Evolutionary conservation across 2,113 vertebrate species (phyloP), one percentile per base, ranked within the genome.

Genomic region (Vireo altiloquus): DNA sequence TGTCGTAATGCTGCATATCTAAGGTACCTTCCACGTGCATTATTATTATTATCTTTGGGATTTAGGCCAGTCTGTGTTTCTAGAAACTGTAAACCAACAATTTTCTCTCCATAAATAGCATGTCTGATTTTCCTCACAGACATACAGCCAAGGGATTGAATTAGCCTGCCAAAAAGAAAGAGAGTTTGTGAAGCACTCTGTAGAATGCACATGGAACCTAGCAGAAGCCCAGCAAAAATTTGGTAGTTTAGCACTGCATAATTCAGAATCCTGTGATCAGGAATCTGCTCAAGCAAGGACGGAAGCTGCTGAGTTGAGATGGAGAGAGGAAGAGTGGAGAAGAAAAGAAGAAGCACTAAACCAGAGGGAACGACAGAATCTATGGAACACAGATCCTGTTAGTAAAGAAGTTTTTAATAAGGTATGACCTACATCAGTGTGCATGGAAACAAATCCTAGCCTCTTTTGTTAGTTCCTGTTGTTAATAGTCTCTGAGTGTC

Each of bases 161-260:
- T 97, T 99, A 24, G 98, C 99, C 80, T 99, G 98, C 96, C 98
- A 99, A 96, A 98, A 98, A 92, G 98, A 99, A 96, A 98, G 98
- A 97, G 98, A 98, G 84, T 98, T 98, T 76, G 97, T 99, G 88
- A 99, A 99, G 94, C 99, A 98, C 82, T 99, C 99, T 33, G 98
- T 99, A 78, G 98, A 98, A 24, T 99, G 99, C 92, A 98, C 98
- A 39, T 99, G 99, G 99, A 99, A 98, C 82, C 98, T 99, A 76
- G 99, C 98, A 53, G 99, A 99, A 97, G 99, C 99, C n/a, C 99
- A 99, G 97, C 98, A 99, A 89, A 99, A 98, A 97, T 98, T 99
- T 23, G 98, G 98, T 78, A 99, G 97, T 80, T 97, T 99, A 89
- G 99, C 98, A 37, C 98, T 99, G 86, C 99, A 99, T 97, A 98